A percentile compares a stretch with the other conserved stretches of the same genome.
phyloP scores from a whole-genome alignment of 1,140 invertebrate species.

The Heliothis subflexa region DNA sequence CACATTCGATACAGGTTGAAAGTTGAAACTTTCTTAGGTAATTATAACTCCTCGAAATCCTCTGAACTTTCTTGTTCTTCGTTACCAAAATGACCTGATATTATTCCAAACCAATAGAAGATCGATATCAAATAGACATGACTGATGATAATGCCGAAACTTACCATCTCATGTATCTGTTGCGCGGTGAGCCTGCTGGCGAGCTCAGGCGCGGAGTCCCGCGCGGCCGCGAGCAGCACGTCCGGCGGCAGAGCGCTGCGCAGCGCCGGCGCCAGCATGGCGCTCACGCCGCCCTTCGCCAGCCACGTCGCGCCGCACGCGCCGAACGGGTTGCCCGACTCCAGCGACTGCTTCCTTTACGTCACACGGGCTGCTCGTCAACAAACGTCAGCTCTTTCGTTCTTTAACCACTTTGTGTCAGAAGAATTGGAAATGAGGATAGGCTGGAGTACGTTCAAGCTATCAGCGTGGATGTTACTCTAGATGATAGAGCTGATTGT shows the following conservation, averaged over 20 bases:
- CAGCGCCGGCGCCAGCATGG: conserved; percentile 85
- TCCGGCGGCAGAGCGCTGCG: conserved; percentile 89
- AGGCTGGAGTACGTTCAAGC: background rate
- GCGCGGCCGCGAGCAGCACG: conserved; percentile 91
- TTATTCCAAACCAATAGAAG: no score
- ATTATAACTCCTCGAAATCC: no score
- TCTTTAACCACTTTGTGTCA: conserved; percentile 42
- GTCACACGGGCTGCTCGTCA: conserved; percentile 64
- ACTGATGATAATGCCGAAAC: background rate
- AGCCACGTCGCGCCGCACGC: conserved; percentile 81
- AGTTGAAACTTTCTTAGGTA: no score
- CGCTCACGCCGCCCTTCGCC: conserved; percentile 74
- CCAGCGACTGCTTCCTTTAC: conserved; percentile 85
- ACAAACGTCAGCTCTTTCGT: conserved; percentile 58
- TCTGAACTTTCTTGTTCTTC: no score
- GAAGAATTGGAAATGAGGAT: conserved; percentile 25
- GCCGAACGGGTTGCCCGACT: conserved; percentile 82
- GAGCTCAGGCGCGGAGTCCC: conserved; percentile 92
- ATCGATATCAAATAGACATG: no score
- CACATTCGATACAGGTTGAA: no score
- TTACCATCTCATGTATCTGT: conserved; percentile 91
- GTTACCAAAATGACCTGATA: no score
- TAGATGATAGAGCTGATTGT: background rate
- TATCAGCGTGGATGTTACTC: background rate
- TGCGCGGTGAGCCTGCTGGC: conserved; percentile 88